Base-by-base conservation (phyloP, 2,888 invertebrate genomes). In the Yponomeuta plumbellus region DNA sequence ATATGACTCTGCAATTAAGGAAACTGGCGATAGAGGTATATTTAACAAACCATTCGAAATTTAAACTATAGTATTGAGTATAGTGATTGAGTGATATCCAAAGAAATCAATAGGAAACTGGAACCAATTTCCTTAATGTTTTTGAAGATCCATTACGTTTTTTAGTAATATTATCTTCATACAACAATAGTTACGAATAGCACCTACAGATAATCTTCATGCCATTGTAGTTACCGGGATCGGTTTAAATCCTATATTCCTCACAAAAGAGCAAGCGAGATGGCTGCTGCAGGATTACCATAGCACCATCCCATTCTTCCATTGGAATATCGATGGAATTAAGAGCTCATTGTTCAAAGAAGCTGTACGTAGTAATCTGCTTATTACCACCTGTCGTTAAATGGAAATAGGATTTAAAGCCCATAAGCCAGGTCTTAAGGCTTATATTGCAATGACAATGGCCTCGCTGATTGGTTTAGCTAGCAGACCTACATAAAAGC, bases 271-370 rank as follows among this genome's bases (percentile, higher is more conserved):
- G 44, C 13, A 52, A 52, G 44, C 44, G 44, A 17, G 44, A 52
- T 13, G 17, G 17, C 44, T 52, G 17, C 17, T 52, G 17, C 17
- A 52, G 44, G 17, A 17, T 4, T 3, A 17, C 17, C 17, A 6
- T 52, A 52, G 44, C 44, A 17, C 17, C 44, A 52, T 52, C 44
- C 44, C 17, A 4, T 52, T 52, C 44, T 5, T 2, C 17, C 44
- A 52, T 52, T 17, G 44, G 44, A 52, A 52, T 52, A 52, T 52
- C 17, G 44, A 52, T 52, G 44, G 44, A 52, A 52, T 52, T 52
- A 52, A 52, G 44, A 52, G 44, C 44, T 52, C 44, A 52, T 52
- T 52, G 44, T 52, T 52, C 44, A 52, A 52, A 52, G 44, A 52
- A 17, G 44, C 44, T 52, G 44, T 13, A 52, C 44, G 17, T 11